Conservation (phyloP, 2,113 vertebrate genomes). For the Scomber scombrus region DNA sequence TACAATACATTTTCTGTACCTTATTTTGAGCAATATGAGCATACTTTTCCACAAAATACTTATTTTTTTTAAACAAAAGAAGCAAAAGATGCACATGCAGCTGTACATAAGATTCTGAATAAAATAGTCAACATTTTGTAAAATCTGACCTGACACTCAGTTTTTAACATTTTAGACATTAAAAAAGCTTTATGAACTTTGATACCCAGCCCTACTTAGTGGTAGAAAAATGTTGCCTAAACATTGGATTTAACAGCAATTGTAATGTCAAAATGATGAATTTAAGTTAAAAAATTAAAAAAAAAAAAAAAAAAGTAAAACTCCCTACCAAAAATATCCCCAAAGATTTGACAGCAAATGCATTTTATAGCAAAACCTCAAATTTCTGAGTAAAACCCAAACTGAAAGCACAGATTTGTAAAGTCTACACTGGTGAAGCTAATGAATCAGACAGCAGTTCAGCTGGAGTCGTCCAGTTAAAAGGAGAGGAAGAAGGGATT, state of each 20-base stretch:
- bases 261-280: neutral
- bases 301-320: constrained; percentile 12
- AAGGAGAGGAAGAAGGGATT: constrained; percentile 55
- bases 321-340: neutral
- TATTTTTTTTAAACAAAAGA: neutral
- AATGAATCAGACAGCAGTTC: constrained; percentile 82
- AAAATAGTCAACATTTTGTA: neutral
- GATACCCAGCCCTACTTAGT: constrained; percentile 38
- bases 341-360: constrained; percentile 6
- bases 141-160: neutral
- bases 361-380: constrained; percentile 24
- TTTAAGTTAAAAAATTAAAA: neutral
- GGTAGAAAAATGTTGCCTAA: constrained; percentile 34
- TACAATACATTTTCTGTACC: neutral
- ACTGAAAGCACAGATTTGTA: constrained; percentile 25
- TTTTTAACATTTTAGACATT: neutral
- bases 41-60: no score
- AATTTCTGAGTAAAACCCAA: constrained; percentile 27
- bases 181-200: neutral
- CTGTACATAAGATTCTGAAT: neutral
- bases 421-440: neutral
- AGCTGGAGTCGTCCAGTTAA: constrained; percentile 85
- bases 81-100: neutral
- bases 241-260: neutral
- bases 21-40: neutral